These are phyloP conservation scores for Scortum barcoo DNA, from an alignment of 2,113 vertebrate genomes.

Conservation along the genomic window DNA sequence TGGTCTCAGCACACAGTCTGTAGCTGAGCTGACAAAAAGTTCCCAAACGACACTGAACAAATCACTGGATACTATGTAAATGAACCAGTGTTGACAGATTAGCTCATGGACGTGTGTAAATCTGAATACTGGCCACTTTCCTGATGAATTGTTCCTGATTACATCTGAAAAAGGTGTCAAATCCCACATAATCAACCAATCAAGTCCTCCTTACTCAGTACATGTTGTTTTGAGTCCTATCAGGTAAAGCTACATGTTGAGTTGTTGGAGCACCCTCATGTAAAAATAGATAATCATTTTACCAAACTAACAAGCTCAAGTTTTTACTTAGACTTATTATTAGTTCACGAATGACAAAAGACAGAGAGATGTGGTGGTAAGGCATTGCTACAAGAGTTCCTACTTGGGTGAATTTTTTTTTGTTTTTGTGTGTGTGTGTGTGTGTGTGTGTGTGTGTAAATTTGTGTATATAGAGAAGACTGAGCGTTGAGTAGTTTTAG, in stretches of 20 bases:
- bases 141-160: conserved; percentile 25
- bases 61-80: conserved; percentile 5
- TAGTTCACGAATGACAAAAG: neutral
- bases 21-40: neutral
- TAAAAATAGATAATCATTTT: neutral
- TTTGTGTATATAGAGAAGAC: conserved; percentile 33
- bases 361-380: neutral
- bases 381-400: neutral
- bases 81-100: neutral
- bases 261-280: neutral
- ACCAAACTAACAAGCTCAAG: neutral
- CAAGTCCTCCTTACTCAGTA: neutral
- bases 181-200: neutral
- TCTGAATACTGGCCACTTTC: conserved; percentile 4
- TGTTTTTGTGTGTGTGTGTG: conserved; percentile 25
- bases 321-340: neutral
- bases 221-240: neutral
- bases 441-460: conserved; percentile 46
- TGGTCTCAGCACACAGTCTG: neutral
- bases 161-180: conserved; percentile 8
- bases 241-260: neutral
- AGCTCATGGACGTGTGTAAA: neutral
- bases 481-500: neutral
- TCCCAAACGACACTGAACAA: neutral
- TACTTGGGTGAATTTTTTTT: neutral